phyloP scores from a whole-genome alignment of 2,888 invertebrate species.

The Galerucella pusilla region DNA sequence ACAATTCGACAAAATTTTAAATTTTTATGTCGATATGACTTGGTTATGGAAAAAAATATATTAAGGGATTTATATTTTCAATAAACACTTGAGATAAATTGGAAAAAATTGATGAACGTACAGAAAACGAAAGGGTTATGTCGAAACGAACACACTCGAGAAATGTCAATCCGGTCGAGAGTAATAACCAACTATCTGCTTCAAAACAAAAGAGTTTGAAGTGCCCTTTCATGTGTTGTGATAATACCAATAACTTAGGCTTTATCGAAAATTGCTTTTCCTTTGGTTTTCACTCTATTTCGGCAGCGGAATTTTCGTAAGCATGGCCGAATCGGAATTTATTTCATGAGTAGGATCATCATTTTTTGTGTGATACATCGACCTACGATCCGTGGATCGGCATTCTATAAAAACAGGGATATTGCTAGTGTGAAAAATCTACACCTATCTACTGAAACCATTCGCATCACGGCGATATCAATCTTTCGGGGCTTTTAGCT shows the following conservation, averaged over 20 bases:
- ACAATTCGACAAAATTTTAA: not conserved
- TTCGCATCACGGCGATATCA: slow-evolving; percentile 46
- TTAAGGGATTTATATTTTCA: slow-evolving; percentile 1
- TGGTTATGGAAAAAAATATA: not conserved
- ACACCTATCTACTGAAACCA: slow-evolving; percentile 43
- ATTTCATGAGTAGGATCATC: slow-evolving; percentile 37
- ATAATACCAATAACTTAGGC: slow-evolving; percentile 39
- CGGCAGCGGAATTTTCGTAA: slow-evolving; percentile 23
- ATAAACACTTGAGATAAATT: slow-evolving; percentile 7
- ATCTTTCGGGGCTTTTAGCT: slow-evolving; percentile 39
- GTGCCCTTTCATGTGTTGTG: slow-evolving; percentile 33
- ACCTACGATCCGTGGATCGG: slow-evolving; percentile 33
- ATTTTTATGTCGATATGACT: not conserved
- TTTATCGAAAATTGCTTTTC: slow-evolving; percentile 37
- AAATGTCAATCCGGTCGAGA: slow-evolving; percentile 27
- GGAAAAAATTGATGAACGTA: slow-evolving; percentile 6
- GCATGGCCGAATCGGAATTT: slow-evolving; percentile 36
- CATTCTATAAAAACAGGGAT: slow-evolving; percentile 38
- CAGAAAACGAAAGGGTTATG: slow-evolving; percentile 12
- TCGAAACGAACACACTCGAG: slow-evolving; percentile 9
- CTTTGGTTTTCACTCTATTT: slow-evolving; percentile 33
- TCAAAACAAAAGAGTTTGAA: slow-evolving; percentile 33
- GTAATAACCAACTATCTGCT: slow-evolving; percentile 33
- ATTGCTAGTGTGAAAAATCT: slow-evolving; percentile 44
- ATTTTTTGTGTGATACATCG: slow-evolving; percentile 44